These are phyloP conservation scores for Nasua narica DNA, from an alignment of 2,797 vertebrate species.

Conservation along the genomic window DNA sequence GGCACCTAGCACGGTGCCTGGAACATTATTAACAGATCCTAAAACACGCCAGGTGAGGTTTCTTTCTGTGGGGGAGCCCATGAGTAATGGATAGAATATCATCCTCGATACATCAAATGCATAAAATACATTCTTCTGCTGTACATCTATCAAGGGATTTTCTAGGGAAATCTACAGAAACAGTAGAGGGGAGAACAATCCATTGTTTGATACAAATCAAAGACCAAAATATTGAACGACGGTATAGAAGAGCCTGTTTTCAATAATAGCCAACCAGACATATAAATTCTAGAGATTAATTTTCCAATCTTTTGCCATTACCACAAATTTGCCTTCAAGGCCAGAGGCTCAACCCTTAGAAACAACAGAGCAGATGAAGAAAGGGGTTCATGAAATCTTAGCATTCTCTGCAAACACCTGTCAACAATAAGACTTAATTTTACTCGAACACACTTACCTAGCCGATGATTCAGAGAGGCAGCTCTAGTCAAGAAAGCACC, in stretches of 20 bases:
- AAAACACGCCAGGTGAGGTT: not conserved
- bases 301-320: not conserved
- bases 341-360: not conserved
- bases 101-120: not conserved
- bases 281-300: not conserved
- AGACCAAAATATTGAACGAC: not conserved
- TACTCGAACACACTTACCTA: not conserved
- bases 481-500: not conserved
- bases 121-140: not conserved
- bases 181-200: not conserved
- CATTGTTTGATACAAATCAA: not conserved
- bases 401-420: not conserved
- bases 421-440: not conserved
- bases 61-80: not conserved
- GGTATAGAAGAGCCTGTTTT: not conserved
- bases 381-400: not conserved
- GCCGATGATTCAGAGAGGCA: not conserved
- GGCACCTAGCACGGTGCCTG: not conserved
- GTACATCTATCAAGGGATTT: not conserved
- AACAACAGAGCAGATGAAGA: not conserved
- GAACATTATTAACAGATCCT: not conserved
- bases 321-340: slow-evolving; percentile 1
- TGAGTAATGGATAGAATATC: not conserved
- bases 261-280: not conserved
- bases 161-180: not conserved